Conservation (phyloP, 2,113 vertebrate genomes). For the Silurus glanis region DNA sequence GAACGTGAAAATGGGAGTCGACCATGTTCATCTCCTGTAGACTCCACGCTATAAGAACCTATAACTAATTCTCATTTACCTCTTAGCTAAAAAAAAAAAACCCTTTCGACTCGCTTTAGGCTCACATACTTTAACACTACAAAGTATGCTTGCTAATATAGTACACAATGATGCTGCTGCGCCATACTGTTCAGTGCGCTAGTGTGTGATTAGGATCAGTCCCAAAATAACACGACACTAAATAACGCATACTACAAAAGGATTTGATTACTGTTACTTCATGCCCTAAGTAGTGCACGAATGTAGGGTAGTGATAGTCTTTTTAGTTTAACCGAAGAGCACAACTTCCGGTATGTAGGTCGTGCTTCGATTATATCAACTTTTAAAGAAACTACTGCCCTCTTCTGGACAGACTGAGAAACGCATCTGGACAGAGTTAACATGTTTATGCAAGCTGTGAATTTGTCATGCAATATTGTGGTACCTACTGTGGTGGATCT, state of each 20-base stretch:
- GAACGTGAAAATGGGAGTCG: slow-evolving; percentile 40
- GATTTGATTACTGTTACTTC: background rate
- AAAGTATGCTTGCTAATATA: background rate
- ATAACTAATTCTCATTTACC: background rate
- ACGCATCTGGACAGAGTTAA: background rate
- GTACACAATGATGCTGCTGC: background rate
- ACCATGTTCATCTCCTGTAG: background rate
- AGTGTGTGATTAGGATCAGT: no score
- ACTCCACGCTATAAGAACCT: background rate
- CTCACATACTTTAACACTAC: background rate
- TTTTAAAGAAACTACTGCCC: background rate
- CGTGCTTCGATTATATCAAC: background rate
- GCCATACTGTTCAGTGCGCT: background rate
- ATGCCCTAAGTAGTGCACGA: background rate
- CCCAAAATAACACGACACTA: background rate
- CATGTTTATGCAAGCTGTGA: background rate
- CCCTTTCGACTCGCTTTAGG: background rate
- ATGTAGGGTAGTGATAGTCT: background rate
- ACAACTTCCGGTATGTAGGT: background rate
- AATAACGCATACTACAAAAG: background rate
- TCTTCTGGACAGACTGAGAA: background rate
- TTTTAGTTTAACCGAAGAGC: background rate
- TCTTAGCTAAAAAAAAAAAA: background rate
- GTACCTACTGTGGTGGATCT: background rate
- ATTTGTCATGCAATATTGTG: background rate